phyloP scores from a whole-genome alignment of 1,140 invertebrate species.

The Panagrolaimus sp. region DNA sequence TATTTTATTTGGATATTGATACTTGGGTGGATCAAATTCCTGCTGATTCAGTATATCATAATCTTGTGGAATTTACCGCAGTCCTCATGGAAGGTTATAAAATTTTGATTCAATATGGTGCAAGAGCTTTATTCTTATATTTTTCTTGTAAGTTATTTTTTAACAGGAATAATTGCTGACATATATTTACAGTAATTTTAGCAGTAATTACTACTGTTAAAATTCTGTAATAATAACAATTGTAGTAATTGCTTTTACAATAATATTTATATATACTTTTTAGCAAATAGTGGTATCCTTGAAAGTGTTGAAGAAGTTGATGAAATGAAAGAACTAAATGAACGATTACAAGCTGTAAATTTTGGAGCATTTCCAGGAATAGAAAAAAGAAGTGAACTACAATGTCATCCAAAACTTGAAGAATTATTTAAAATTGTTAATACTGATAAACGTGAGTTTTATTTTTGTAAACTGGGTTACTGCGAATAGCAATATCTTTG shows the following conservation, averaged over 20 bases:
- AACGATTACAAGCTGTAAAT: background rate
- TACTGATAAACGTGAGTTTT: background rate
- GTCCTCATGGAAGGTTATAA: background rate
- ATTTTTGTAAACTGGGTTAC: background rate
- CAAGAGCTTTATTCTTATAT: background rate
- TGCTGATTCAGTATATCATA: background rate
- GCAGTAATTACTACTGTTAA: too few species aligned
- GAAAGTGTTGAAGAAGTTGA: too few species aligned
- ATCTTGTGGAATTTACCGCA: background rate
- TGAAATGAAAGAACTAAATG: background rate
- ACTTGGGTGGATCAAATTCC: background rate
- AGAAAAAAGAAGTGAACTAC: background rate
- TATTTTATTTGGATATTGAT: background rate
- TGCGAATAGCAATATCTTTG: too few species aligned
- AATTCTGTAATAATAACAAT: too few species aligned
- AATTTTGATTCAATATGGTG: background rate
- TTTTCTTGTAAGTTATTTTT: background rate
- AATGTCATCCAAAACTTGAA: conserved; percentile 1
- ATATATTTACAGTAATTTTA: too few species aligned
- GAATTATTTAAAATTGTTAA: background rate
- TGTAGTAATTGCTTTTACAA: background rate
- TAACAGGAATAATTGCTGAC: too few species aligned
- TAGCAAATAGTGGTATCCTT: background rate
- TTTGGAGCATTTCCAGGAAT: background rate
- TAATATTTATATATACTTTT: background rate